These are phyloP conservation scores for Steinernema scapterisci DNA, from an alignment of 2,888 invertebrate genomes.

Conservation along the genomic window DNA sequence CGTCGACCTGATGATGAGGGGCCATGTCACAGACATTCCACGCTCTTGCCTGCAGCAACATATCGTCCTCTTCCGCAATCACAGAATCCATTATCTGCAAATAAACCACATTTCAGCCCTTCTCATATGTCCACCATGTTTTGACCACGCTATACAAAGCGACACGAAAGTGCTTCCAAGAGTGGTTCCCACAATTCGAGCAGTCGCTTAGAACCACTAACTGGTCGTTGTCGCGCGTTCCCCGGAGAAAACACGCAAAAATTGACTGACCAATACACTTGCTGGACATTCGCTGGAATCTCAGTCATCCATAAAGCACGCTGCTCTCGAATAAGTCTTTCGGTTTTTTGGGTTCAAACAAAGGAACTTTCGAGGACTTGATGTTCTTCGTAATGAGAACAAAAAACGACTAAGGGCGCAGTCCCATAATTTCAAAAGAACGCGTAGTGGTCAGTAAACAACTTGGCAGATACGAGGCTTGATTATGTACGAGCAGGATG, in stretches of 20 bases:
- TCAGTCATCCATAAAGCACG: constrained; percentile 13
- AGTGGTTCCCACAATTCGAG: neutral
- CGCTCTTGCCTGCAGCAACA: neutral
- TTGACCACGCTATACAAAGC: neutral
- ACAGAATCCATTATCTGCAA: neutral
- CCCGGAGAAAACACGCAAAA: constrained; percentile 29
- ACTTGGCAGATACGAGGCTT: too few relatives aligned
- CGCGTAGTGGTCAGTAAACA: too few relatives aligned
- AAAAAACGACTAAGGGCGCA: too few relatives aligned
- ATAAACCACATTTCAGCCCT: neutral
- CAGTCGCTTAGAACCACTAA: neutral
- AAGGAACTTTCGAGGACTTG: neutral
- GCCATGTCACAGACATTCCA: constrained; percentile 11
- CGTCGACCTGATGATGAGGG: neutral
- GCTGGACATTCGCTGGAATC: neutral
- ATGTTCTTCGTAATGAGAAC: too few relatives aligned
- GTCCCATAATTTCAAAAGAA: too few relatives aligned
- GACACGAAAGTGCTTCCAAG: constrained; percentile 2
- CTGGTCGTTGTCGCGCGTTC: neutral
- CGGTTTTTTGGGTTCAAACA: neutral
- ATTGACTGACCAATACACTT: neutral
- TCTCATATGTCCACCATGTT: too few relatives aligned
- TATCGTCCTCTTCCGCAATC: constrained; percentile 8
- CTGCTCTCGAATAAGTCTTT: neutral
- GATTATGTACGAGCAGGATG: too few relatives aligned